phyloP scores from a whole-genome alignment of 2,888 invertebrate genomes.

The Agrypnus murinus region DNA sequence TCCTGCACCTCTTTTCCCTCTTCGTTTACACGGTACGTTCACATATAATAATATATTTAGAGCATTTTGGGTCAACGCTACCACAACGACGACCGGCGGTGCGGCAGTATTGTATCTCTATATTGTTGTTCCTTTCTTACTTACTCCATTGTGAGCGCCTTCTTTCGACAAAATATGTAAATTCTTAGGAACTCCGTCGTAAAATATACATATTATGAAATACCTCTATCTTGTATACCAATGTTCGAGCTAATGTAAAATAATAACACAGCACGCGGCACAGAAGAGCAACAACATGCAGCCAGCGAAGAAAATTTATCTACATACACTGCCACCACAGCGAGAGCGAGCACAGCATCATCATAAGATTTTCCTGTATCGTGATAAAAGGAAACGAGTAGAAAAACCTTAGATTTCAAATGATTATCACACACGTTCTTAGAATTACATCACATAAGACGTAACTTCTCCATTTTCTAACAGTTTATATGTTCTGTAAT shows the following conservation, averaged over 20 bases:
- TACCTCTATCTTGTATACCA: conserved; percentile 38
- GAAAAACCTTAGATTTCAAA: too few species aligned
- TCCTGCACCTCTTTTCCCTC: too few species aligned
- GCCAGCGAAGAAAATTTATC: too few species aligned
- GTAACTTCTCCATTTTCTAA: conserved; percentile 33
- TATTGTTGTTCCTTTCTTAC: conserved; percentile 5
- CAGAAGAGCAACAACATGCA: conserved; percentile 1
- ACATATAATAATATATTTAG: neutral
- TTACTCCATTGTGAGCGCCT: conserved; percentile 32
- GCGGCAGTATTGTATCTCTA: neutral
- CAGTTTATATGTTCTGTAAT: conserved; percentile 40
- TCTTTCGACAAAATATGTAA: conserved; percentile 51
- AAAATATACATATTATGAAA: conserved; percentile 52
- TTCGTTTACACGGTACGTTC: conserved; percentile 2
- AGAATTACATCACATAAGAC: conserved; percentile 1
- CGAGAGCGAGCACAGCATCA: too few species aligned
- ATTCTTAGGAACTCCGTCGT: conserved; percentile 49
- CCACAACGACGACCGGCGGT: too few species aligned
- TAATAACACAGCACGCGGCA: conserved; percentile 41
- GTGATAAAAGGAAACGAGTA: too few species aligned
- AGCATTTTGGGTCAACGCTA: conserved; percentile 34
- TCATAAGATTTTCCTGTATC: too few species aligned
- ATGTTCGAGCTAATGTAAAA: conserved; percentile 45
- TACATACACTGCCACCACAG: too few species aligned
- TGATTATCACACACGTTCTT: too few species aligned